Percentiles rank a stretch among this genome's conserved stretches.
These are phyloP conservation scores for Charadrius vociferus DNA, from an alignment of 2,113 vertebrate genomes.

Conservation along the genomic window DNA sequence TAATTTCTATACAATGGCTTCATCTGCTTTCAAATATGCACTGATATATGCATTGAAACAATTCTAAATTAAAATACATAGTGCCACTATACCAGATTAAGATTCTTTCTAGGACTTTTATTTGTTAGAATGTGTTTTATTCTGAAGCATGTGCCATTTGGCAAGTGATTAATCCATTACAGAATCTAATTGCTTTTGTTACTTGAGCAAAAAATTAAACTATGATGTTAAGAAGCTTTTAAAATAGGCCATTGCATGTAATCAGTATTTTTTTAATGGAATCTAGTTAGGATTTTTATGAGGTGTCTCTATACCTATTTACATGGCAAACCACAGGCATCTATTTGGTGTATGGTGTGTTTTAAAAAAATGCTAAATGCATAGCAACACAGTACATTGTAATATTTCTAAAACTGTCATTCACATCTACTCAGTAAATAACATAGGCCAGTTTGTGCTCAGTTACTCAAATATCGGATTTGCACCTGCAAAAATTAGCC, in stretches of 20 bases:
- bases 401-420: background rate
- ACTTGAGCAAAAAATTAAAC: background rate
- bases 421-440: background rate
- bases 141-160: background rate
- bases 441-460: background rate
- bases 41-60: background rate
- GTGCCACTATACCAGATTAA: background rate
- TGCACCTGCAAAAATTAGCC: background rate
- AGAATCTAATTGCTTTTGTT: background rate
- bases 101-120: background rate
- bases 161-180: slow-evolving; percentile 17
- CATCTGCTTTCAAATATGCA: background rate
- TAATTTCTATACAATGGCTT: background rate
- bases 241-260: background rate
- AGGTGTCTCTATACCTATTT: background rate
- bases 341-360: background rate
- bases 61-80: background rate
- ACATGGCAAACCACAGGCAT: background rate
- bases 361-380: background rate
- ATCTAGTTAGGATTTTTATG: background rate
- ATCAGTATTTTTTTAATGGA: background rate
- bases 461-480: background rate
- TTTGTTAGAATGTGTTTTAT: background rate
- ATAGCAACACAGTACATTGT: background rate
- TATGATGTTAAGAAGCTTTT: background rate